A percentile compares a stretch with the other conserved stretches of the same genome.
These are phyloP conservation scores for Agrotis segetum DNA, from an alignment of 2,888 invertebrate genomes.

Conservation along the genomic window DNA sequence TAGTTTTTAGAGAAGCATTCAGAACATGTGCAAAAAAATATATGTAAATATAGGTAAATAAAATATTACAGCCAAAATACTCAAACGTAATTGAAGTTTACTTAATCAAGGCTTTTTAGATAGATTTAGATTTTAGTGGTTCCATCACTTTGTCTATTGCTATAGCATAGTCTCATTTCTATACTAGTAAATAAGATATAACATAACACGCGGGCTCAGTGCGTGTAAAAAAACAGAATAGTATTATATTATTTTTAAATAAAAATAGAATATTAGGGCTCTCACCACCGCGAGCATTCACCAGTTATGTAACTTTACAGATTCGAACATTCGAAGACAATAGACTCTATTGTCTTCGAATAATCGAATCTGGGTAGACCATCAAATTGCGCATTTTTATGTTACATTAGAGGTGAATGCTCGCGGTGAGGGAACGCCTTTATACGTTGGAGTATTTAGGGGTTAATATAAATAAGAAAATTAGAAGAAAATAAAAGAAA, in stretches of 20 bases:
- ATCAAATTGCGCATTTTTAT: too few species aligned
- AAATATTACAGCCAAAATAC: not conserved
- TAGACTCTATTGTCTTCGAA: too few species aligned
- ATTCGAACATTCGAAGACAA: too few species aligned
- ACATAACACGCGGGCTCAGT: not conserved
- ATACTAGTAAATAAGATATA: not conserved
- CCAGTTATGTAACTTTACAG: too few species aligned
- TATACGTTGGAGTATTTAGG: not conserved
- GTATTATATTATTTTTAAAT: not conserved
- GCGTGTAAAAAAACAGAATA: not conserved
- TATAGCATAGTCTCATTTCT: too few species aligned
- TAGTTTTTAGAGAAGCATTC: too few species aligned
- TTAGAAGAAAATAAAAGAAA: conserved; percentile 17
- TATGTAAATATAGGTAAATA: not conserved
- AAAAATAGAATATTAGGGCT: not conserved
- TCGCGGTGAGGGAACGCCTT: too few species aligned
- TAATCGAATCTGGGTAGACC: too few species aligned
- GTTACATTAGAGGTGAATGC: too few species aligned
- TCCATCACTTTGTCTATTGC: too few species aligned
- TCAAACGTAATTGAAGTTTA: not conserved
- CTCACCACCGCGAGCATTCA: too few species aligned
- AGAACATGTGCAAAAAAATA: not conserved
- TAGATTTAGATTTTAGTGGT: too few species aligned
- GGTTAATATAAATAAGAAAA: conserved; percentile 11
- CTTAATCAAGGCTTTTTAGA: not conserved